Percentiles rank a stretch among this genome's conserved stretches.
These are phyloP conservation scores for Threskiornis aethiopicus DNA, from an alignment of 2,797 vertebrate species.

Conservation along the genomic window DNA sequence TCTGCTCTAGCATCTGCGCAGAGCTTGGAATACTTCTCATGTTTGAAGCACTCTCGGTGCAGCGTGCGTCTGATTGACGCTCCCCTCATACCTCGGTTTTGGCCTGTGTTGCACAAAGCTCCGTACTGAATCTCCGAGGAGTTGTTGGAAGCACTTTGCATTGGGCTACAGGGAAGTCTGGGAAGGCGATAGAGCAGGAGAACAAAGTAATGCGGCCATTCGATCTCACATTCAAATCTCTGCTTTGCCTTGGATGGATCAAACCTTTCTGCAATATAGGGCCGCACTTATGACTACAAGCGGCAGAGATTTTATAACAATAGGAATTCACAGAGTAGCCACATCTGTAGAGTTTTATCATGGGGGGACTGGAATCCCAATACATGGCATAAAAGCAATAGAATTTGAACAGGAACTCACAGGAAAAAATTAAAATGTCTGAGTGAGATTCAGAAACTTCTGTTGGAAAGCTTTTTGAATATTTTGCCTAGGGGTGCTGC, in stretches of 20 bases:
- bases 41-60: neutral
- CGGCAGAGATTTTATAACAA: neutral
- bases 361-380: neutral
- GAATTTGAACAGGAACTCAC: neutral
- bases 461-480: neutral
- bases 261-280: neutral
- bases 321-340: neutral
- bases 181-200: neutral
- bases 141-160: neutral
- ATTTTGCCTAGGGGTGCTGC: neutral
- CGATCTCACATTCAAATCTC: neutral
- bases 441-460: neutral
- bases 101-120: neutral
- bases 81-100: neutral
- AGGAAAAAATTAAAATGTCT: neutral
- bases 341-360: neutral
- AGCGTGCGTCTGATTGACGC: neutral
- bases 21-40: neutral
- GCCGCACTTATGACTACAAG: neutral
- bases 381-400: neutral
- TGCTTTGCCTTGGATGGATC: neutral
- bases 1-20: neutral
- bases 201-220: neutral
- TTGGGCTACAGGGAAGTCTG: too few relatives aligned
- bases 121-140: neutral